Evolutionary conservation across 2,797 vertebrate genomes (phyloP).

Genomic region (Epinephelus awoara): DNA sequence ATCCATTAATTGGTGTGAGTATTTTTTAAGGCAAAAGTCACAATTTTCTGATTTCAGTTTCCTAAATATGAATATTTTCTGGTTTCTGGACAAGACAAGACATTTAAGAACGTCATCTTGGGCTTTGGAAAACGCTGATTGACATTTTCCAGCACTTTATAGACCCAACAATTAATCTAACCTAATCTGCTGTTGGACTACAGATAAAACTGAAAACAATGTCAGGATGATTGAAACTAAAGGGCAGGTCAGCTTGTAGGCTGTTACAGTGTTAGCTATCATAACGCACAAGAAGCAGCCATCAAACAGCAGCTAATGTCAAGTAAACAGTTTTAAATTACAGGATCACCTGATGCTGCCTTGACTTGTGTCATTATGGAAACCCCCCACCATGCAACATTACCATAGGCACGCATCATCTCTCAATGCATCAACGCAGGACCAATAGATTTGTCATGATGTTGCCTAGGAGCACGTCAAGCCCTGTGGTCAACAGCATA

Average conservation of each 20-base stretch:
- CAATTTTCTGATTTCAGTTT: too few species aligned
- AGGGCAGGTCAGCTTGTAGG: not conserved
- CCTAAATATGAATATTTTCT: too few species aligned
- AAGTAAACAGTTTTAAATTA: constrained; percentile 8
- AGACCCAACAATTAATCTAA: not conserved
- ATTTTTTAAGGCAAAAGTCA: too few species aligned
- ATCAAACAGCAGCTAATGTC: not conserved
- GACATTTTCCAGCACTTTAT: too few species aligned
- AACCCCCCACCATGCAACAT: constrained; percentile 19
- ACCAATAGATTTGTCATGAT: constrained; percentile 39
- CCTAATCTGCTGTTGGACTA: not conserved
- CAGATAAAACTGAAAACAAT: not conserved
- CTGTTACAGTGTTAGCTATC: not conserved
- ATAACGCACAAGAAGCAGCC: not conserved
- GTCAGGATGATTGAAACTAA: not conserved
- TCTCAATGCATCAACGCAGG: constrained; percentile 30
- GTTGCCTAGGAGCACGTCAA: constrained; percentile 62
- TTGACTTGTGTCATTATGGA: constrained; percentile 8
- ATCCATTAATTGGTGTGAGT: too few species aligned
- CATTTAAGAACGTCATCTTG: too few species aligned
- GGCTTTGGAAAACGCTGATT: too few species aligned
- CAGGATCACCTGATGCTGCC: constrained; percentile 13
- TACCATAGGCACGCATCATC: constrained; percentile 19
- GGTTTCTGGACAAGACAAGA: too few species aligned
- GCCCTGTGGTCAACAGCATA: constrained; percentile 38